These are phyloP conservation scores for Protomyctophum bolini DNA, from an alignment of 2,113 vertebrate genomes.

Conservation along the genomic window DNA sequence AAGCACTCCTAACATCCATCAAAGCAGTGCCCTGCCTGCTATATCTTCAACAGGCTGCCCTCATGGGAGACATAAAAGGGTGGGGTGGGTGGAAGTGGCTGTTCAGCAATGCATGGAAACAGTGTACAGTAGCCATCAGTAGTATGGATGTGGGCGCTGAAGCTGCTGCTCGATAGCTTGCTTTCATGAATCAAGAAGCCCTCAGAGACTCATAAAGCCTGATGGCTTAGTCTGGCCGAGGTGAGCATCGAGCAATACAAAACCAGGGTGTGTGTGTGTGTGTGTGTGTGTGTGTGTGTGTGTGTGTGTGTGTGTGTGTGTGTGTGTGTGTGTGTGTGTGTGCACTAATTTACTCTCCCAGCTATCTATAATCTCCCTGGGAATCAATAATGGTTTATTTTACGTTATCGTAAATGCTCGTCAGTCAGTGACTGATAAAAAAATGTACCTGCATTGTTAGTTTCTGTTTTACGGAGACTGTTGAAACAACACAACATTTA, in stretches of 20 bases:
- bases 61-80: constrained; percentile 21
- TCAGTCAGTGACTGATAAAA: constrained; percentile 34
- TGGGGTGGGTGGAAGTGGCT: constrained; percentile 13
- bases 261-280: constrained; percentile 18
- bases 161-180: constrained; percentile 26
- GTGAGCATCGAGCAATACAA: constrained; percentile 41
- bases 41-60: constrained; percentile 37
- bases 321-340: neutral
- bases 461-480: neutral
- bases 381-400: no score
- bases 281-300: constrained; percentile 4
- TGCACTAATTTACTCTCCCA: constrained; percentile 30
- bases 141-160: constrained; percentile 30
- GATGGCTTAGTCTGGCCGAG: constrained; percentile 63
- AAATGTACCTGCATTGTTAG: neutral
- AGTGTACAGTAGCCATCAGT: constrained; percentile 17
- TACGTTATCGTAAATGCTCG: constrained; percentile 13
- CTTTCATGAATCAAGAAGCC: constrained; percentile 46
- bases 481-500: neutral
- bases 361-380: neutral
- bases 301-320: constrained; percentile 2
- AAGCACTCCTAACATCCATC: constrained; percentile 28
- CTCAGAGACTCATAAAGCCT: constrained; percentile 51
- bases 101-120: constrained; percentile 65
- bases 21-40: constrained; percentile 10